Conservation (phyloP, 2,888 invertebrate species). For the Byasa hedistus region DNA sequence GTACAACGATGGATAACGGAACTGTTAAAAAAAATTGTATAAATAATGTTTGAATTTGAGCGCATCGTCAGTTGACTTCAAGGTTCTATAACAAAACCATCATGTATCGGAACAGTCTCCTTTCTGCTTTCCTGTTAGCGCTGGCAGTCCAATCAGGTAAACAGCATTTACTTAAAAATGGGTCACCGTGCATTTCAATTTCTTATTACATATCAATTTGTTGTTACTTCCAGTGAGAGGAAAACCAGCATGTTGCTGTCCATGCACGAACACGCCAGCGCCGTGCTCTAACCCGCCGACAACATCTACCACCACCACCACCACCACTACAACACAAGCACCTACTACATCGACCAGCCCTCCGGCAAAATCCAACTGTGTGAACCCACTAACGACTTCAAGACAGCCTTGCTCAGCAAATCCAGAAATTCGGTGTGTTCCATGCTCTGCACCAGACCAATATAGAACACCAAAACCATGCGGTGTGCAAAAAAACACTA, state of each 20-base stretch:
- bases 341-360: too few relatives aligned
- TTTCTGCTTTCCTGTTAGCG: slow-evolving; percentile 1
- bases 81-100: background rate
- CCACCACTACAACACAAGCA: too few relatives aligned
- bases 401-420: background rate
- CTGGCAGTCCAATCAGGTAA: slow-evolving; percentile 1
- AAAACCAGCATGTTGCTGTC: background rate
- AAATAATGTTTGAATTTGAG: background rate
- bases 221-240: background rate
- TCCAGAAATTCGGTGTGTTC: too few relatives aligned
- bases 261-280: background rate
- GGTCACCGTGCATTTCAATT: background rate
- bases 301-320: too few relatives aligned
- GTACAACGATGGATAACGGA: background rate
- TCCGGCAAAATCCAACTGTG: background rate
- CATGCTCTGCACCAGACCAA: background rate
- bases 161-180: background rate
- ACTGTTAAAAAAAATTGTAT: background rate
- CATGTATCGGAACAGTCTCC: background rate
- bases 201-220: background rate
- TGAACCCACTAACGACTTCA: background rate
- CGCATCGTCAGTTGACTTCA: background rate
- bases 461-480: background rate
- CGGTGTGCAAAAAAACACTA: background rate
- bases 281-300: background rate